Evolutionary conservation across 2,113 vertebrate genomes (phyloP).

Genomic region (Fulica atra): DNA sequence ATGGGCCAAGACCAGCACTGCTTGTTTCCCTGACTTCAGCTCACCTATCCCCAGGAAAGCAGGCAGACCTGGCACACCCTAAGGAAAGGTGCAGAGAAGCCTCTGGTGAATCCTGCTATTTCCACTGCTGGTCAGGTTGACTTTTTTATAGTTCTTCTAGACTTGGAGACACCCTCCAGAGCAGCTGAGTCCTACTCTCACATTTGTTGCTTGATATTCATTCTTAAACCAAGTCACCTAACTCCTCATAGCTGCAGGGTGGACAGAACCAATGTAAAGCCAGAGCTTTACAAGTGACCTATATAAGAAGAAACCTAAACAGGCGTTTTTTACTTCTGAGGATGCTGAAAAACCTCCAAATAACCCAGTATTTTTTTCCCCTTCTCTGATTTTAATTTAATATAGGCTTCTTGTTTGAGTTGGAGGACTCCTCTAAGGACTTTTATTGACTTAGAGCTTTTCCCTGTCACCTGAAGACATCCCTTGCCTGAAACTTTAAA

Average conservation of each 20-base stretch:
- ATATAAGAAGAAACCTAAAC: background rate
- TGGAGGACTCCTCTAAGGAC: background rate
- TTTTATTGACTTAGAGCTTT: background rate
- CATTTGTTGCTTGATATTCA: background rate
- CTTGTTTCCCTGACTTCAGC: background rate
- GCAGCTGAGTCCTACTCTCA: background rate
- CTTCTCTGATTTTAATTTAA: background rate
- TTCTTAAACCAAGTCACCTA: background rate
- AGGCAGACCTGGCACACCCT: accelerated
- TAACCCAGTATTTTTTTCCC: background rate
- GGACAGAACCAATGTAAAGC: background rate
- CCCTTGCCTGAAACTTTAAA: background rate
- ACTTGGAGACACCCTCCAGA: background rate
- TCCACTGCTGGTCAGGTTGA: background rate
- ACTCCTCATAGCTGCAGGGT: background rate
- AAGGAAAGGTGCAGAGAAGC: accelerated
- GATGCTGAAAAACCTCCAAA: background rate
- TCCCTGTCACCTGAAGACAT: background rate
- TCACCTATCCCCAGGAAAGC: background rate
- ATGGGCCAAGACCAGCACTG: background rate
- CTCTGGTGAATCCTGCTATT: background rate
- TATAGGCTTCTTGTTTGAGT: background rate
- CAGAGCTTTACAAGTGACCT: background rate
- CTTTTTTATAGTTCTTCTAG: background rate
- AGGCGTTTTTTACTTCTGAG: background rate